Evolutionary conservation across 2,113 vertebrate genomes (phyloP).

Genomic region (Amazona vittata): DNA sequence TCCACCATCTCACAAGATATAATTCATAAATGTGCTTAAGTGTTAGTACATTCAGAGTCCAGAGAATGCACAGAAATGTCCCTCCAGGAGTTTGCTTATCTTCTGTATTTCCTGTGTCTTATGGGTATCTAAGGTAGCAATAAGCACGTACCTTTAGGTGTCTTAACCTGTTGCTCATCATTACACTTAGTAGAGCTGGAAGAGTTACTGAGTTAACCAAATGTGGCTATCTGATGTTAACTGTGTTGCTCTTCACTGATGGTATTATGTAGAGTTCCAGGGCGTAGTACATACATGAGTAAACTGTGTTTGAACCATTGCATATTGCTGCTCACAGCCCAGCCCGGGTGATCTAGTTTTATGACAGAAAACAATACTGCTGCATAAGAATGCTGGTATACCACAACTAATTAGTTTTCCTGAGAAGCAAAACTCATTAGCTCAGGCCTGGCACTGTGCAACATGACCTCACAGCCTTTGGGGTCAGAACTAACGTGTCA

Average conservation of each 20-base stretch:
- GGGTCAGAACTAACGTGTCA: not conserved
- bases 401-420: slow-evolving; percentile 37
- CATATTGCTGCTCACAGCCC: not conserved
- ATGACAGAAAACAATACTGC: not conserved
- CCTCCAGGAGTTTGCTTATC: not conserved
- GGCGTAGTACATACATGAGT: not conserved
- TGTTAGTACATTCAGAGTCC: not conserved
- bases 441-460: not conserved
- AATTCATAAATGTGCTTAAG: not conserved
- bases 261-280: not conserved
- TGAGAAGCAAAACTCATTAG: slow-evolving; percentile 40
- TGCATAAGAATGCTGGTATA: not conserved
- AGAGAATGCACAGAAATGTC: not conserved
- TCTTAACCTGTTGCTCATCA: not conserved
- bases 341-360: not conserved
- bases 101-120: not conserved
- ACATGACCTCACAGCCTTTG: not conserved
- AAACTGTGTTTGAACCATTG: not conserved
- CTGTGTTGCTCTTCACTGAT: not conserved
- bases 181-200: not conserved
- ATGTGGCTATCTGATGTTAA: not conserved
- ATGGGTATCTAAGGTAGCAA: not conserved
- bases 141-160: not conserved
- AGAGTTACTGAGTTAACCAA: not conserved
- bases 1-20: not conserved